phyloP scores from a whole-genome alignment of 2,113 vertebrate genomes.

The Macrotis lagotis region DNA sequence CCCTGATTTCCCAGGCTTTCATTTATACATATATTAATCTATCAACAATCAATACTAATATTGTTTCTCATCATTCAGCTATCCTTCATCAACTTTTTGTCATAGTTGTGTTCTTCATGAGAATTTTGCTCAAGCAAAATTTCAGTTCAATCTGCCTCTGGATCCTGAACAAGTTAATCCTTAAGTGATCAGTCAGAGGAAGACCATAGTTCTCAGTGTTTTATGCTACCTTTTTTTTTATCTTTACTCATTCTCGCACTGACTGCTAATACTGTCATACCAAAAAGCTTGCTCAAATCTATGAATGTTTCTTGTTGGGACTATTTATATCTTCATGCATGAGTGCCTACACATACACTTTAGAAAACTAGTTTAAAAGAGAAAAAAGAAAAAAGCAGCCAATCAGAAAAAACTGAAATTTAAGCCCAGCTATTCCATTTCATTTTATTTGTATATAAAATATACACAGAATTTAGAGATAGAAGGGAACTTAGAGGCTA shows the following conservation, averaged over 20 bases:
- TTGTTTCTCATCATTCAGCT: constrained; percentile 83
- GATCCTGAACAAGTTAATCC: constrained; percentile 80
- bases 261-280: not conserved
- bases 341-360: too few relatives aligned
- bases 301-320: not conserved
- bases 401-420: too few relatives aligned
- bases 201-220: not conserved
- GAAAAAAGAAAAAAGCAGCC: too few relatives aligned
- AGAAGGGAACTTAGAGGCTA: too few relatives aligned
- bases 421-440: too few relatives aligned
- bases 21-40: constrained; percentile 74
- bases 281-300: not conserved
- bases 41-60: constrained; percentile 88
- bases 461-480: too few relatives aligned
- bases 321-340: too few relatives aligned
- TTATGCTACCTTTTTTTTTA: not conserved
- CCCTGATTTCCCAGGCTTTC: constrained; percentile 5
- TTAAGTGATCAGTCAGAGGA: not conserved
- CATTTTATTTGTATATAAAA: too few relatives aligned
- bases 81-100: constrained; percentile 67
- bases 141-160: constrained; percentile 79
- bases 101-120: constrained; percentile 47
- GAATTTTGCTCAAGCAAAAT: constrained; percentile 69
- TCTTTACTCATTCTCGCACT: not conserved
- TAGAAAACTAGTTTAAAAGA: too few relatives aligned